Conservation (phyloP, 2,113 vertebrate species). For the Thryonomys swinderianus region DNA sequence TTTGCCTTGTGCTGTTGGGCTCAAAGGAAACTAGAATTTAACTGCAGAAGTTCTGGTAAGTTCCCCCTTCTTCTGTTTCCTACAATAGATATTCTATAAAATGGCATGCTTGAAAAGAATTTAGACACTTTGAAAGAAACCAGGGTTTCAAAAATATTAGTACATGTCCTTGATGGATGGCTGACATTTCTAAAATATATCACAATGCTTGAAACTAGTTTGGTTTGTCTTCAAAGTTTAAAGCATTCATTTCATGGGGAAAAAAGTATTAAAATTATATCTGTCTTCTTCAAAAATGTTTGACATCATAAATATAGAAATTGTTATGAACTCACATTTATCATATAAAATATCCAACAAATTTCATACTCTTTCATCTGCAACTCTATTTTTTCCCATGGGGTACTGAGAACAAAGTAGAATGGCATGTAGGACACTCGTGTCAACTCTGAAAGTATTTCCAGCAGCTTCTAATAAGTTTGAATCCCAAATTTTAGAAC, state of each 20-base stretch:
- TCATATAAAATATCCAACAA: not conserved
- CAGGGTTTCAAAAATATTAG: not conserved
- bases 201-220: not conserved
- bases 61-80: too few relatives aligned
- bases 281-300: not conserved
- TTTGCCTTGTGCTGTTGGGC: too few relatives aligned
- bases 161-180: not conserved
- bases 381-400: not conserved
- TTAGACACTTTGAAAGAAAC: not conserved
- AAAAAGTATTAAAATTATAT: not conserved
- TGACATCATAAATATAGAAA: not conserved
- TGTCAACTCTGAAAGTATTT: not conserved
- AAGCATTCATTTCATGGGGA: not conserved
- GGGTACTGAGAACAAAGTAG: not conserved
- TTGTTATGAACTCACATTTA: not conserved
- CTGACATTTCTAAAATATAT: not conserved
- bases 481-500: slow-evolving; percentile 20
- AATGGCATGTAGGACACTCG: not conserved
- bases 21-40: too few relatives aligned
- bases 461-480: not conserved
- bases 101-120: not conserved
- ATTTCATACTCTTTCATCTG: not conserved
- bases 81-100: not conserved
- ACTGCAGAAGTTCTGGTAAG: too few relatives aligned
- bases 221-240: slow-evolving; percentile 19